phyloP scores from a whole-genome alignment of 2,888 invertebrate species.

The Ferrisia virgata region DNA sequence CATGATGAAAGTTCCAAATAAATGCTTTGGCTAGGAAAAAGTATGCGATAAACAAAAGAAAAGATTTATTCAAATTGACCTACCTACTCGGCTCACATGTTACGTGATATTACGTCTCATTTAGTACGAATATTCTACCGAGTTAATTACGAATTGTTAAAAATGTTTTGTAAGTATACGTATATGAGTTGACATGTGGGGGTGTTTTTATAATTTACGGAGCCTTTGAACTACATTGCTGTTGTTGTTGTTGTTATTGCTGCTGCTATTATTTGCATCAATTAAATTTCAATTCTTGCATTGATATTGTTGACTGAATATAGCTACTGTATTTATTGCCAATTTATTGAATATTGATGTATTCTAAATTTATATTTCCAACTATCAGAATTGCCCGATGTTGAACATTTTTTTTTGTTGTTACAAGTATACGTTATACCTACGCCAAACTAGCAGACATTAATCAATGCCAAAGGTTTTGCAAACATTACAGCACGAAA shows the following conservation, averaged over 20 bases:
- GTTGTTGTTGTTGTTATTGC: too few relatives aligned
- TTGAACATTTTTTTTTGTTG: too few relatives aligned
- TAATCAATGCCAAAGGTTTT: background rate
- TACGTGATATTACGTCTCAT: background rate
- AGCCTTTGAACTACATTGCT: too few relatives aligned
- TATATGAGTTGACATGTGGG: too few relatives aligned
- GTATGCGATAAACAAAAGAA: background rate
- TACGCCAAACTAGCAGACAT: background rate
- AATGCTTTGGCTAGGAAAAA: background rate
- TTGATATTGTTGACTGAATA: too few relatives aligned
- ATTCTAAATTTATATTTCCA: too few relatives aligned
- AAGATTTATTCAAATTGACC: slow-evolving; percentile 6
- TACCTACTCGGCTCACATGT: background rate
- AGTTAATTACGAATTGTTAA: background rate
- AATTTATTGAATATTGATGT: too few relatives aligned
- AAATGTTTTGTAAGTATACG: background rate
- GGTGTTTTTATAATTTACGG: too few relatives aligned
- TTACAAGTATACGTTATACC: background rate
- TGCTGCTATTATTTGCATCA: too few relatives aligned
- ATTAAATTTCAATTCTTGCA: too few relatives aligned
- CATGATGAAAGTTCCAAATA: background rate
- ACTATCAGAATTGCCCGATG: too few relatives aligned
- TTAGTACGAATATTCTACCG: background rate
- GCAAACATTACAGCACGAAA: background rate
- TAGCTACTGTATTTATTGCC: too few relatives aligned